phyloP scores from a whole-genome alignment of 1,140 invertebrate genomes.

The Meloidogyne chitwoodi region DNA sequence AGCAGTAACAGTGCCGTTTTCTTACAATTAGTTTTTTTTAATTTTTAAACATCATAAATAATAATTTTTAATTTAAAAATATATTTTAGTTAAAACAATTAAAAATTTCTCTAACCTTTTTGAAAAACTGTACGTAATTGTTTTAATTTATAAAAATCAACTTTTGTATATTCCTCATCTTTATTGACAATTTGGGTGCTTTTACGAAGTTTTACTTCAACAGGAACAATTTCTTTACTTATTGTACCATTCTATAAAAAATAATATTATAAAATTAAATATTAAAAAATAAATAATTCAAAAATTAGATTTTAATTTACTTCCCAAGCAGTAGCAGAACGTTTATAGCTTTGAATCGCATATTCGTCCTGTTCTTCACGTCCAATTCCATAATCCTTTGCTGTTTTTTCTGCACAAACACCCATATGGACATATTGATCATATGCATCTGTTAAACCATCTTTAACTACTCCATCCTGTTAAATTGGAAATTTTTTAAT shows the following conservation, averaged over 20 bases:
- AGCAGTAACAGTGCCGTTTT: conserved; percentile 85
- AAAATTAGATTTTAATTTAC: conserved; percentile 8
- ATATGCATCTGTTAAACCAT: conserved; percentile 95
- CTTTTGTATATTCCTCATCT: conserved; percentile 92
- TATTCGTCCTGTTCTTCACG: conserved; percentile 89
- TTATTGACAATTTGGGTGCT: conserved; percentile 68
- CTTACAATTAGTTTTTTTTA: conserved; percentile 29
- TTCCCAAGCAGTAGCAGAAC: conserved; percentile 75
- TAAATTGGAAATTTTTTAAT: background rate
- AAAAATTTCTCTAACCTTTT: conserved; percentile 49
- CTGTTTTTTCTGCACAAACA: conserved; percentile 94
- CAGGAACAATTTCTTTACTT: conserved; percentile 78
- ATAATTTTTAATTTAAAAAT: background rate
- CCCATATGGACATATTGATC: conserved; percentile 94
- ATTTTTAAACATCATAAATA: too few species aligned
- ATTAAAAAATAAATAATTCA: too few species aligned
- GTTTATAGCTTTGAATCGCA: conserved; percentile 85
- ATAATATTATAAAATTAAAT: background rate
- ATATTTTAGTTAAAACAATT: too few species aligned
- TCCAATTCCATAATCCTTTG: conserved; percentile 68
- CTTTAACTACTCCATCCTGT: conserved; percentile 87
- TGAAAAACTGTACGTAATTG: conserved; percentile 85
- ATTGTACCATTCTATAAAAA: conserved; percentile 70
- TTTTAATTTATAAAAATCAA: conserved; percentile 88
- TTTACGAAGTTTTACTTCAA: conserved; percentile 74